A percentile compares a stretch with the other conserved stretches of the same genome.
Conservation (phyloP, 2,888 invertebrate species). For the Mimumesa dahlbomi region DNA sequence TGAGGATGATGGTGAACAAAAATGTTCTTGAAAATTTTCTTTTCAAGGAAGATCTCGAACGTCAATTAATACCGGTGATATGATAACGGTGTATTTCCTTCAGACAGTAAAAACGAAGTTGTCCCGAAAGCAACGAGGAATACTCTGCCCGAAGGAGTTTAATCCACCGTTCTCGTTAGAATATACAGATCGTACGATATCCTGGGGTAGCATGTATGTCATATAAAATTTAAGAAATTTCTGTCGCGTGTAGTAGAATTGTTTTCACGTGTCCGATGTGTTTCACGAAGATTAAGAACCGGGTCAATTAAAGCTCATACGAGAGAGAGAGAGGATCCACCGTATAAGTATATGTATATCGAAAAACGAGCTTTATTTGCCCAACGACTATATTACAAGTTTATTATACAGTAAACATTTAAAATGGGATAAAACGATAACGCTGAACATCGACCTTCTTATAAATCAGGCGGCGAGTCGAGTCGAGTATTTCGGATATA, state of each 20-base stretch:
- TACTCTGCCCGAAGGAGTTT: not conserved
- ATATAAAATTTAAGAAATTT: slow-evolving; percentile 25
- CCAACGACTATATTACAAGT: slow-evolving; percentile 77
- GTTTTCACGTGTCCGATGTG: not conserved
- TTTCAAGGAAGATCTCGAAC: not conserved
- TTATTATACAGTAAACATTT: slow-evolving; percentile 77
- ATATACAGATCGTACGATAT: slow-evolving; percentile 19
- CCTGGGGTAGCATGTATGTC: not conserved
- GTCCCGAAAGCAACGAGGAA: not conserved
- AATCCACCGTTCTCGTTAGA: not conserved
- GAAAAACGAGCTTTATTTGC: slow-evolving; percentile 77
- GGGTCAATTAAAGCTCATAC: too few relatives aligned
- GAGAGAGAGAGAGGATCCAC: too few relatives aligned
- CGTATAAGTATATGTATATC: slow-evolving; percentile 39
- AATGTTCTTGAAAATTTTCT: not conserved
- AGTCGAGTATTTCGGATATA: slow-evolving; percentile 36
- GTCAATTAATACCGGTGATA: too few relatives aligned
- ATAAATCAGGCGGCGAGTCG: slow-evolving; percentile 65
- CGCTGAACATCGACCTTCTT: slow-evolving; percentile 70
- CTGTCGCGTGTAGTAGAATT: not conserved
- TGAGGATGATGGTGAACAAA: not conserved
- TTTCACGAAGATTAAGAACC: not conserved
- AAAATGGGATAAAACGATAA: slow-evolving; percentile 76
- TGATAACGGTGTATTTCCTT: too few relatives aligned
- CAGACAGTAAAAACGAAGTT: not conserved